Evolutionary conservation across 2,888 invertebrate species (phyloP), one percentile per base, ranked within the genome.

Genomic region (Microdon myrmicae): DNA sequence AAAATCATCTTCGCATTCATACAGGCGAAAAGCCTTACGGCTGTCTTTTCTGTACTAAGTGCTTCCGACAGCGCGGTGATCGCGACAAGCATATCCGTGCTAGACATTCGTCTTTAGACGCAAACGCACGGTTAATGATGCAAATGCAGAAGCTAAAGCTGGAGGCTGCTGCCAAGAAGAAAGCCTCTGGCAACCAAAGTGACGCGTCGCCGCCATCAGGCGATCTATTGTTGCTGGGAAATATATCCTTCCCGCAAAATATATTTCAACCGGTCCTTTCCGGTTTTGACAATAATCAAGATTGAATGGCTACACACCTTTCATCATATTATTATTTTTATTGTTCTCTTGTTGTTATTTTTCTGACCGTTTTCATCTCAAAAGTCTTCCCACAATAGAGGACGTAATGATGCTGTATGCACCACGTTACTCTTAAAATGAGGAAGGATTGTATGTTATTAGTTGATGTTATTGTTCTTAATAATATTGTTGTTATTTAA

Each of bases 1-100:
- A 86, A 70, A 86, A 86, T 71, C 78, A 77, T 59, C 82, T 83
- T 51, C 81, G 86, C 47, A 86, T 86, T 56, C 86, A 86, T 67
- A 86, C 86, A 0, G 83, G 84, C 25, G 84, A 84, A 67, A 81
- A 84, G 45, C 84, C 84, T 0, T 84, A 81, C 68, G 81, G 81
- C 4, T 84, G 84, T 49, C 75, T 79, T 2, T 82, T 81, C 43
- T 84, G 84, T 69, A 81, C 76, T 0, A 80, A 80, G 56, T 80
- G 81, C 34, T 84, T 84, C 69, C 76, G 84, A 3, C 84, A 84
- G 68, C 82, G 84, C 31, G 84, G 84, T 0, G 84, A 84, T 73
- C 74, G 84, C 6, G 84, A 84, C 60, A 84, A 84, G 68, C 84
- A 84, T 70, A 79, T 83, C 9, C 77, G 83, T 3, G 84, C 84